These are phyloP conservation scores for Calyptomena viridis DNA, from an alignment of 2,113 vertebrate genomes.

Conservation along the genomic window DNA sequence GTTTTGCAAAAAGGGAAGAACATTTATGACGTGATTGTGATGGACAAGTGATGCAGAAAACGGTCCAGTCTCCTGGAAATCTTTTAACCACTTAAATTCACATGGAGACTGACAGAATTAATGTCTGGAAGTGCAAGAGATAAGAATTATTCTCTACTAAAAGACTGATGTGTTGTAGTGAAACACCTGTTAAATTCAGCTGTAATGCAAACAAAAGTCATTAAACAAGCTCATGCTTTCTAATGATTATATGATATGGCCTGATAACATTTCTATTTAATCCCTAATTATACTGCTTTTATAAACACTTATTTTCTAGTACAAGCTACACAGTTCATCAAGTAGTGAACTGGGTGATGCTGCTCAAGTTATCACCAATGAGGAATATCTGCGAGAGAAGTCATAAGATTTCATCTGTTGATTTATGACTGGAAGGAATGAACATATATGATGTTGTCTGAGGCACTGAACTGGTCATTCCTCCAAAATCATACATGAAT, in stretches of 20 bases:
- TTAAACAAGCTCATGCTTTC: neutral
- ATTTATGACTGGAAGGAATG: neutral
- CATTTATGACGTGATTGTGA: neutral
- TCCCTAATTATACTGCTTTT: neutral
- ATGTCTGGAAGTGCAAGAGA: slow-evolving; percentile 36
- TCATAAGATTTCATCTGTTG: neutral
- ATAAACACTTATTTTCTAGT: neutral
- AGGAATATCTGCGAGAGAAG: neutral
- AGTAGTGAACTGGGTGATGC: neutral
- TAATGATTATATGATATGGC: neutral
- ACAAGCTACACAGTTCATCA: neutral
- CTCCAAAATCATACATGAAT: neutral
- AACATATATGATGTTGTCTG: neutral
- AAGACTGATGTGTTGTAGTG: neutral
- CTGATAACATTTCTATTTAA: neutral
- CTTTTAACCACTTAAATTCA: slow-evolving; percentile 19
- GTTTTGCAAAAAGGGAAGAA: neutral
- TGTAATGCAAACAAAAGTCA: neutral
- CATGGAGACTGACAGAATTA: slow-evolving; percentile 38
- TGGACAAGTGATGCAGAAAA: neutral
- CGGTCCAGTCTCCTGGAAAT: neutral
- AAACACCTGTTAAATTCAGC: neutral
- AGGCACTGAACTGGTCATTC: neutral
- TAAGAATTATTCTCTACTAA: neutral
- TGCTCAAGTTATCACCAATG: neutral